Base-by-base conservation (phyloP, 2,797 vertebrate species). In the Myiotriccus ornatus region DNA sequence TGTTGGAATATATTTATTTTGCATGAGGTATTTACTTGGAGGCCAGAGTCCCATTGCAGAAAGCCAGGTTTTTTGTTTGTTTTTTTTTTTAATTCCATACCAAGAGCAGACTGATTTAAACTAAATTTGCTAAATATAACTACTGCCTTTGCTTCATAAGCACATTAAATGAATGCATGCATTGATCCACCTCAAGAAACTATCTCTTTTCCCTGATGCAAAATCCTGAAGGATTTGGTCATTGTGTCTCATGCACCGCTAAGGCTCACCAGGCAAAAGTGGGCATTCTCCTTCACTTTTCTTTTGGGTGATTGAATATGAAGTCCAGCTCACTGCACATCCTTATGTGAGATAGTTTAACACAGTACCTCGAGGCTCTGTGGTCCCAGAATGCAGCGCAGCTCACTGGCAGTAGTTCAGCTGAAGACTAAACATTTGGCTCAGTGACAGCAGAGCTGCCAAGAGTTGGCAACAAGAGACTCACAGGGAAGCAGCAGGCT, bases 381-480 rank as follows among this genome's bases (percentile, higher is more conserved):
- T 73, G 93, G 97, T 98, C 98, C 99, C 98, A 99, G 97, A 99
- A 99, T 99, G 98, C 98, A 98, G 96, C 71, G 98, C 98, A 97
- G 97, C 88, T 97, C 92, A 85, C 94, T 98, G 99, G 99, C 99
- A 99, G 98, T 97, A 97, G 98, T 98, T 99, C 99, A 99, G 98
- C 98, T 98, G 98, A 98, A 98, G 98, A 99, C 99, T 99, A 99
- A 99, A 99, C 98, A 99, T 98, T 99, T 99, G 99, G 99, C 99
- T 98, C 97, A 32, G 97, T 99, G 98, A 99, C 99, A 99, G 98
- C 98, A 97, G 98, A 98, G 98, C 98, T 99, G 99, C 99, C 99
- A 99, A 98, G 98, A 98, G 98, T 98, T 99, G 99, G 99, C 99
- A 99, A 98, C 97, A 97, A 98, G 98, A 98, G 98, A 97, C 98